Evolutionary conservation across 2,797 vertebrate species (phyloP).

Genomic region (Dicrostonyx torquatus): DNA sequence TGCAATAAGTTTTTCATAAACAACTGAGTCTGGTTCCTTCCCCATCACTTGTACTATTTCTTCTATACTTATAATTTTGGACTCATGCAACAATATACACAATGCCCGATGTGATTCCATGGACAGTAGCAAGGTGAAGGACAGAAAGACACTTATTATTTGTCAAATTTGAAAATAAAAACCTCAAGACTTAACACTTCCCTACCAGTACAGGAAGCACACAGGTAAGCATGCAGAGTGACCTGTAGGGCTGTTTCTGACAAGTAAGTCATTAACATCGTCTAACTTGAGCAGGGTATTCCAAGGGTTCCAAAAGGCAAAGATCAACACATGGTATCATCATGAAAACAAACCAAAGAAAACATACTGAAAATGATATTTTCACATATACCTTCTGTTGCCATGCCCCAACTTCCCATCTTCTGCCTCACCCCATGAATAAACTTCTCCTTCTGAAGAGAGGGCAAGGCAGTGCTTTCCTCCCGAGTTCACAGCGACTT

Average conservation of each 20-base stretch:
- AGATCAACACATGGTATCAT: background rate
- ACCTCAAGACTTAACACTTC: background rate
- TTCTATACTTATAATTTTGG: background rate
- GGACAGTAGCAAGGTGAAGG: background rate
- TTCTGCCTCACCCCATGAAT: constrained; percentile 99
- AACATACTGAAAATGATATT: background rate
- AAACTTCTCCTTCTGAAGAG: constrained; percentile 98
- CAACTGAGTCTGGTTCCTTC: background rate
- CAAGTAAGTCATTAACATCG: background rate
- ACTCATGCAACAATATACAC: background rate
- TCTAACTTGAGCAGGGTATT: background rate
- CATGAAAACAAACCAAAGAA: background rate
- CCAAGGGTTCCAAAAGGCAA: background rate
- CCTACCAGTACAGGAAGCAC: background rate
- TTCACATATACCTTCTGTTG: constrained; percentile 92
- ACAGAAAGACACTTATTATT: background rate
- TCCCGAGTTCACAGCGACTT: constrained; percentile 98
- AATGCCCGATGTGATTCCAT: background rate
- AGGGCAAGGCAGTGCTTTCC: constrained; percentile 98
- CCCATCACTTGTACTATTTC: background rate
- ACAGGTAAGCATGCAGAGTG: background rate
- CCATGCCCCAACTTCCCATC: constrained; percentile 98
- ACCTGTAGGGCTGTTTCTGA: background rate
- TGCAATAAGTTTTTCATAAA: background rate
- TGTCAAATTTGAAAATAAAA: background rate